phyloP scores from a whole-genome alignment of 92 coral and sea anemone species.

The Bergia sp. region DNA sequence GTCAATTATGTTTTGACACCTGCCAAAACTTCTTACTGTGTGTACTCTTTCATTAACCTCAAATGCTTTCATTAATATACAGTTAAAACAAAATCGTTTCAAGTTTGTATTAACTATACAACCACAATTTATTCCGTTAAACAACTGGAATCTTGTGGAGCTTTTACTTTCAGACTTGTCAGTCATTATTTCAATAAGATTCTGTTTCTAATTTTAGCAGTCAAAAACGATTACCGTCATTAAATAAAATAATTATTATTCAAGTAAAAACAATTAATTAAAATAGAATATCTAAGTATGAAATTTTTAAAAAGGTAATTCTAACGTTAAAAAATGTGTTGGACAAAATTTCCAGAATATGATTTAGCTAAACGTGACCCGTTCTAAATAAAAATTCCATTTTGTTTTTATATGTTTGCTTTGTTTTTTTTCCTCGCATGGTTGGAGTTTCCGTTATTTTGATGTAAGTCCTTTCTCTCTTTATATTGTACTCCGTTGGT shows the following conservation, averaged over 20 bases:
- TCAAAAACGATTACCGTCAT: neutral
- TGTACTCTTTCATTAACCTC: no score
- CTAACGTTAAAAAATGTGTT: neutral
- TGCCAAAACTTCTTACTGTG: neutral
- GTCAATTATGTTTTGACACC: slow-evolving; percentile 3
- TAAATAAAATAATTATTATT: neutral
- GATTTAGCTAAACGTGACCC: neutral
- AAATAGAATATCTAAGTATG: neutral
- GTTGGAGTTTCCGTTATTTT: slow-evolving; percentile 10
- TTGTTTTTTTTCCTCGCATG: slow-evolving; percentile 11
- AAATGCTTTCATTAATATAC: neutral
- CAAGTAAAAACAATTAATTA: neutral
- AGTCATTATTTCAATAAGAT: no score
- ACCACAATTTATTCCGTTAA: no score
- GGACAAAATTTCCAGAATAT: neutral
- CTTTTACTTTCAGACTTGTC: neutral
- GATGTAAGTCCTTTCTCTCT: neutral
- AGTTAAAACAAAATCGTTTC: neutral
- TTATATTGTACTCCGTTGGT: slow-evolving; percentile 46
- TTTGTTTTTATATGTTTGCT: neutral
- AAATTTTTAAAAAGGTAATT: neutral
- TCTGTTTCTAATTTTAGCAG: neutral
- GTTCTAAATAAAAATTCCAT: neutral
- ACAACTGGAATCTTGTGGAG: neutral
- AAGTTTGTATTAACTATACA: no score